Base-by-base conservation (phyloP, 2,797 vertebrate genomes). In the Chelon labrosus region DNA sequence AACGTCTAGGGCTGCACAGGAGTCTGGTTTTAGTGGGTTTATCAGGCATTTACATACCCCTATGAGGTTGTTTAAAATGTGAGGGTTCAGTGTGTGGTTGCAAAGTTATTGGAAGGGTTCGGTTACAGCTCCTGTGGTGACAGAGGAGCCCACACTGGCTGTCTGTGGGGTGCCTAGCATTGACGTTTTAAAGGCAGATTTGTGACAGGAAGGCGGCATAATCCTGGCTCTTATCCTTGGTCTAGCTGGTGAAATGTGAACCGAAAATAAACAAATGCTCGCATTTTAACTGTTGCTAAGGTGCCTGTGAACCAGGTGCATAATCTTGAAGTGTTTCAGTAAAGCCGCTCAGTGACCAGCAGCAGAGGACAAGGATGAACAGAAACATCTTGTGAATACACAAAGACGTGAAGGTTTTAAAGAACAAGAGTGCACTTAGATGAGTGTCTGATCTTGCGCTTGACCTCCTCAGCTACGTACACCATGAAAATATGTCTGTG, bases 81-180 rank as follows among this genome's bases (percentile, higher is more conserved):
- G 65, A 88, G 56, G 70, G 37, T 77, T 86, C 78, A 77, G 82
- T 89, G 80, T 88, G 74, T 77, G 68, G 49, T 60, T n/a, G 60
- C 54, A 64, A 73, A 89, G 56, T 79, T 80, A 72, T 73, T 87
- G 87, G 83, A 90, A 89, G 80, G 71, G 54, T 79, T 14, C 42
- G 52, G 71, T 62, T 75, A 57, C 54, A 44, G 76, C 66, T 65
- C 61, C 65, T 47, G 78, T 65, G 68, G 69, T 58, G 77, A 74
- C 25, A 14, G 56, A 73, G 54, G 47, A 78, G 78, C 71, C 73
- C 75, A 77, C 68, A 80, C 35, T 27, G 70, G 62, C 79, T 52
- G 56, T 37, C 61, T 65, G 78, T 59, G 73, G 54, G 54, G 38
- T 27, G 50, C 41, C 67, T 25, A 58, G 52, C 20, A 58, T 50